Base-by-base conservation (phyloP, 2,888 invertebrate species). In the Apotomis capreana region DNA sequence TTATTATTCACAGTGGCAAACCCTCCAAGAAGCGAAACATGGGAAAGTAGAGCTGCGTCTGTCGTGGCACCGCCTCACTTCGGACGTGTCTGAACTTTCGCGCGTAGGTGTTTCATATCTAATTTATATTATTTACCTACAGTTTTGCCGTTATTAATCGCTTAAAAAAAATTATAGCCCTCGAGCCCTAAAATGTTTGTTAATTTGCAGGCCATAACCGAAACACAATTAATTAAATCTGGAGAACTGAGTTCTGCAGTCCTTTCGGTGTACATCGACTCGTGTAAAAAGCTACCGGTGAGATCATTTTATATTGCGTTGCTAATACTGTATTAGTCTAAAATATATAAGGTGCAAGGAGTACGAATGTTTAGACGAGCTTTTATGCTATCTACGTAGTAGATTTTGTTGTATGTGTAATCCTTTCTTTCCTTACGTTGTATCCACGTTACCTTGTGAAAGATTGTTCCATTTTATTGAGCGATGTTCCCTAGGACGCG, bases 21-120 rank as follows among this genome's bases (percentile, higher is more conserved):
- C 98, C 0, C 94, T 99, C 78, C 98, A 99, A 88, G 97, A 98
- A 89, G 98, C 98, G 8, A 98, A 98, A 87, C 97, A 98, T 83
- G 99, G 99, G 5, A 96, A 98, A 93, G 95, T 99, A 0, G 98
- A 99, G 84, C 89, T 99, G 68, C 96, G 97, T 65, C 94, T 98
- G 67, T 96, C 96, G 5, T 99, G 99, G 99, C 95, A 98, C 78
- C 95, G 96, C 69, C 94, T 99, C 69, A 95, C 96, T 65, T 91
- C 95, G 51, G 95, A 96, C 81, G 90, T 95, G 12, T 89, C 92
- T 49, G 97, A 97, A 87, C 93, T 98, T 4, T 95, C 95, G 84
- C 94, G 95, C 76, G 97, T 97, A 93, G 9, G 9, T 49, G 9
- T 49, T 40, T 6, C 40, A 40, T 40, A 40, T 6, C 5, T 40